Evolutionary conservation across 2,797 vertebrate genomes (phyloP).

Genomic region (Malacoraja senta): DNA sequence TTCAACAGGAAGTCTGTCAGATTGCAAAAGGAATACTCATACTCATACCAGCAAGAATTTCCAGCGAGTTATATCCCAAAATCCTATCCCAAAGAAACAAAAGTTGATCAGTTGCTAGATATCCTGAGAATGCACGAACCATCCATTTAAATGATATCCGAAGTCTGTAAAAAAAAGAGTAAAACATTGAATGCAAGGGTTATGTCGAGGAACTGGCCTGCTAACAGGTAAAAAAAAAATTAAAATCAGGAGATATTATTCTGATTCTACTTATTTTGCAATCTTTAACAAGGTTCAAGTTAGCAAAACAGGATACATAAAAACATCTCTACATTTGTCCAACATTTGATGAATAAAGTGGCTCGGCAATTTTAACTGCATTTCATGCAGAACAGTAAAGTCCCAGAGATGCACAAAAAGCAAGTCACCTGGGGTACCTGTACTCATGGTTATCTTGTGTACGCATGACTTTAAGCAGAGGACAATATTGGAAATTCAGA

Average conservation of each 20-base stretch:
- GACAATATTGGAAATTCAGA: not conserved
- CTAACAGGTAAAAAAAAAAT: not conserved
- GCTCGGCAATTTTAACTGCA: not conserved
- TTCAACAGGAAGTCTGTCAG: not conserved
- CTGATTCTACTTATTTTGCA: not conserved
- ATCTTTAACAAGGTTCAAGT: not conserved
- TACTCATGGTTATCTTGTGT: not conserved
- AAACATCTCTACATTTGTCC: not conserved
- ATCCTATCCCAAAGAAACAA: conserved; percentile 93
- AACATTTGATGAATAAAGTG: not conserved
- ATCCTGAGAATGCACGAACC: conserved; percentile 92
- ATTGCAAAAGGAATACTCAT: not conserved
- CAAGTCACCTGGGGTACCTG: not conserved
- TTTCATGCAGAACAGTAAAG: not conserved
- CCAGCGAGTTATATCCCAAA: conserved; percentile 87
- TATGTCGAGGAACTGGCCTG: not conserved
- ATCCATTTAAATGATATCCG: conserved; percentile 98
- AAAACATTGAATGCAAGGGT: not conserved
- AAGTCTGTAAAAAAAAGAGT: conserved; percentile 59
- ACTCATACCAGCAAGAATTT: conserved; percentile 80
- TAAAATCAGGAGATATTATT: no score
- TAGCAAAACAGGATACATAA: not conserved
- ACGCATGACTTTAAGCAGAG: no score
- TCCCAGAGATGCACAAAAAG: not conserved
- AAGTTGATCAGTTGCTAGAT: conserved; percentile 93